Conservation (phyloP, 2,797 vertebrate genomes). For the Microctenopoma steveboyesi region DNA sequence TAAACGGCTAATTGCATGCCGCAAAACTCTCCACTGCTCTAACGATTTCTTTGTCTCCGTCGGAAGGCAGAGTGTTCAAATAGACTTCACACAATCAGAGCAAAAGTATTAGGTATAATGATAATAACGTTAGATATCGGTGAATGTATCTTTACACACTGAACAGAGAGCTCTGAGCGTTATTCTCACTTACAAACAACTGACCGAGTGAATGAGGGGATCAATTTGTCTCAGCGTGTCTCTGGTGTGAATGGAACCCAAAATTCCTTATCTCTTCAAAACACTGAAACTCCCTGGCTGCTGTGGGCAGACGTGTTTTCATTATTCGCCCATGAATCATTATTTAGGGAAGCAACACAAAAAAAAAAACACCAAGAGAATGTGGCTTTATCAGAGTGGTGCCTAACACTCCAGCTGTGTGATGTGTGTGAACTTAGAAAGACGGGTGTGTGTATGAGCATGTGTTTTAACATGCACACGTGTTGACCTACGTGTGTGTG, state of each 20-base stretch:
- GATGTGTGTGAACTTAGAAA: constrained; percentile 69
- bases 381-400: constrained; percentile 71
- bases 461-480: constrained; percentile 17
- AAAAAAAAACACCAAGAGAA: constrained; percentile 50
- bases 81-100: constrained; percentile 23
- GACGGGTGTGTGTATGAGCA: constrained; percentile 31
- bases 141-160: constrained; percentile 60
- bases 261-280: constrained; percentile 77
- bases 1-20: constrained; percentile 65
- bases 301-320: constrained; percentile 65
- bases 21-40: constrained; percentile 33
- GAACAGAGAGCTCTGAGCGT: constrained; percentile 52
- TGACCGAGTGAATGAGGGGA: constrained; percentile 68
- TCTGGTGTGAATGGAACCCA: constrained; percentile 70
- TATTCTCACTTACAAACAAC: constrained; percentile 74
- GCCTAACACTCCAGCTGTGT: constrained; percentile 74
- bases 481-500: constrained; percentile 5
- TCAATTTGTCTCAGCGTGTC: constrained; percentile 75
- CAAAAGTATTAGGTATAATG: constrained; percentile 24
- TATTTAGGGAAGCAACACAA: constrained; percentile 49
- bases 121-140: constrained; percentile 62
- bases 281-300: constrained; percentile 75
- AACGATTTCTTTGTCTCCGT: constrained; percentile 44
- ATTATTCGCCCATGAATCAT: constrained; percentile 74
- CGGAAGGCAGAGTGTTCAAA: constrained; percentile 42